phyloP scores from a whole-genome alignment of 2,113 vertebrate species.

The Mastomys coucha region DNA sequence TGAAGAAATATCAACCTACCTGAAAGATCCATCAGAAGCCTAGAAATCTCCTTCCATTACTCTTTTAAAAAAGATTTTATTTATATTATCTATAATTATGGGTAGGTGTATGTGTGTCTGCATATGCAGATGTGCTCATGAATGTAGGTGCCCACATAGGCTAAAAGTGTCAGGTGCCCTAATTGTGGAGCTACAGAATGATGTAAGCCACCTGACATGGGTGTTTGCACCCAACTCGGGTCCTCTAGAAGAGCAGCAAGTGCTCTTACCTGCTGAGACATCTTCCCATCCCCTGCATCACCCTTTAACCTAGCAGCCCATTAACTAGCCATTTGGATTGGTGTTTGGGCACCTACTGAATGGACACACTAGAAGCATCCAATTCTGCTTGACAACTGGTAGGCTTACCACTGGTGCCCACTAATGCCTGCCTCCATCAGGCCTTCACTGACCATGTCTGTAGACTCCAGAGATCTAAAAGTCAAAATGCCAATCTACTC shows the following conservation, averaged over 20 bases:
- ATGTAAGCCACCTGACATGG: not conserved
- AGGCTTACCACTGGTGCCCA: not conserved
- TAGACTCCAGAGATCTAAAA: not conserved
- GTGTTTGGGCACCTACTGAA: not conserved
- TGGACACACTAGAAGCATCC: rapidly evolving
- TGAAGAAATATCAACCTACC: not conserved
- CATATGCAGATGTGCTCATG: not conserved
- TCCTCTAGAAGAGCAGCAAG: not conserved
- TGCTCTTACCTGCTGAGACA: not conserved
- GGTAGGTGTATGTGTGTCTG: not conserved
- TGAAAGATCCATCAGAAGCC: not conserved
- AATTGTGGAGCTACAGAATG: not conserved
- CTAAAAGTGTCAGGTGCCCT: no score
- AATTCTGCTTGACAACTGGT: not conserved
- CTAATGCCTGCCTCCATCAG: not conserved
- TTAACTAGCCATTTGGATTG: not conserved
- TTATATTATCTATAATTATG: not conserved
- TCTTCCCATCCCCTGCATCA: not conserved
- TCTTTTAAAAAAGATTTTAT: not conserved
- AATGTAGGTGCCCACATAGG: not conserved
- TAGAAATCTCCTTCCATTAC: not conserved
- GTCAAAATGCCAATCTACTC: not conserved
- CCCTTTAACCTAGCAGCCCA: not conserved
- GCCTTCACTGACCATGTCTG: not conserved
- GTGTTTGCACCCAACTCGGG: not conserved